These are phyloP conservation scores for Phocides pigmalion DNA, from an alignment of 1,140 invertebrate species.

Conservation along the genomic window DNA sequence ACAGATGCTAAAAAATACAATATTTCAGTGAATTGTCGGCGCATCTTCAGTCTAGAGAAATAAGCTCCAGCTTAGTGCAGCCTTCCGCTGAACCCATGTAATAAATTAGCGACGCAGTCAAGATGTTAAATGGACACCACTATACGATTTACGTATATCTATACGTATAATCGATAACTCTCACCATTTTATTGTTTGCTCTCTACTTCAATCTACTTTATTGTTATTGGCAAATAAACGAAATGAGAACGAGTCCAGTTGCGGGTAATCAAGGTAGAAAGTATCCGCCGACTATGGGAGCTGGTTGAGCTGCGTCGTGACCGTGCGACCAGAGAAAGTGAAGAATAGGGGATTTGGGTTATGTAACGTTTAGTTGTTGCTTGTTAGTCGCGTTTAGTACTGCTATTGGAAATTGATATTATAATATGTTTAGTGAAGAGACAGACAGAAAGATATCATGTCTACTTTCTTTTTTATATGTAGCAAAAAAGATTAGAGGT, in stretches of 20 bases:
- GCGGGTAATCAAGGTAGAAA: conserved; percentile 55
- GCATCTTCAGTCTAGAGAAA: no score
- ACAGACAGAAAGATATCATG: no score
- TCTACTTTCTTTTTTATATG: no score
- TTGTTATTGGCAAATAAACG: conserved; percentile 33
- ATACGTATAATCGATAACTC: conserved; percentile 12
- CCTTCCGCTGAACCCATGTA: no score
- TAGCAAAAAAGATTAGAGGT: no score
- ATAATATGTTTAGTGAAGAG: no score
- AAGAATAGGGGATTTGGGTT: conserved; percentile 35
- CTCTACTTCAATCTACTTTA: conserved; percentile 24
- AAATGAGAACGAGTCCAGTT: conserved; percentile 33
- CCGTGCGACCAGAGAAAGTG: conserved; percentile 67
- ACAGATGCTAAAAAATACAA: no score
- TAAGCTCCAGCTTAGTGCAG: no score
- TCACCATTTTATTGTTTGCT: conserved; percentile 24
- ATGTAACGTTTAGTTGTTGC: conserved; percentile 18
- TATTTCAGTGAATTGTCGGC: no score
- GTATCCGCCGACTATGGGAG: conserved; percentile 43
- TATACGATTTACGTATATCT: not conserved
- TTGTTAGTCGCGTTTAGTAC: conserved; percentile 19
- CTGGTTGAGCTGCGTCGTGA: conserved; percentile 51
- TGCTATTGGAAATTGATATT: not conserved
- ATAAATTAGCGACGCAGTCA: not conserved
- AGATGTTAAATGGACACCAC: not conserved